phyloP scores from a whole-genome alignment of 2,888 invertebrate species.

The Heterodera filipjevi region DNA sequence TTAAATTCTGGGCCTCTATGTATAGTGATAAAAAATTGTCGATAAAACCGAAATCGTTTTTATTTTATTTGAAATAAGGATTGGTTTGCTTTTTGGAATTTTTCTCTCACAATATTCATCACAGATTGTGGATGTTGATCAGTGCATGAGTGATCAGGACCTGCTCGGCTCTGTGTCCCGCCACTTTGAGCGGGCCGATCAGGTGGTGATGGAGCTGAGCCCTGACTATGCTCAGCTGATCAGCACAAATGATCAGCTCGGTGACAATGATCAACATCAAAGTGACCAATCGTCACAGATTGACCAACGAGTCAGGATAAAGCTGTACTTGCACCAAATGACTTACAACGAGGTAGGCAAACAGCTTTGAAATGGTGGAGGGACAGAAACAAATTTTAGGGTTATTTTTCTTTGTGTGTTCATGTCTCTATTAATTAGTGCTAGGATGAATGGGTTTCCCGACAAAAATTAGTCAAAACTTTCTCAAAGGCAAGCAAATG shows the following conservation, averaged over 20 bases:
- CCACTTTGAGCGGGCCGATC: conserved; percentile 17
- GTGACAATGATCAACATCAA: background rate
- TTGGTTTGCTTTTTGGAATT: background rate
- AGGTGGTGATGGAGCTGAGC: conserved; percentile 17
- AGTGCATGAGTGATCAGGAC: conserved; percentile 24
- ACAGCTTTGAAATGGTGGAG: too few species aligned
- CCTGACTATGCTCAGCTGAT: conserved; percentile 16
- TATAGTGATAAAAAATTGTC: too few species aligned
- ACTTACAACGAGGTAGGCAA: conserved; percentile 17
- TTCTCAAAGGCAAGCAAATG: too few species aligned
- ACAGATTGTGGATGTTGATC: conserved; percentile 24
- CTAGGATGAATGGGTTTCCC: too few species aligned
- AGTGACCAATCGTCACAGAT: background rate
- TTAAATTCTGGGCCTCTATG: too few species aligned
- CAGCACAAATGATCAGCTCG: background rate
- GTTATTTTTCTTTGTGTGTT: too few species aligned
- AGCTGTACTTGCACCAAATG: conserved; percentile 25
- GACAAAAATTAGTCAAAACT: too few species aligned
- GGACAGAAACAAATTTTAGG: too few species aligned
- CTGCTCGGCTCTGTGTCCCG: conserved; percentile 23
- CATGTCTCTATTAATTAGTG: too few species aligned
- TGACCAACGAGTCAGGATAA: conserved; percentile 14
- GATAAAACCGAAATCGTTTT: too few species aligned
- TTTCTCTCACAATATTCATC: background rate
- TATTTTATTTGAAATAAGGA: too few species aligned